Base-by-base conservation (phyloP, 2,113 vertebrate genomes). In the Mormyrus iriodes region DNA sequence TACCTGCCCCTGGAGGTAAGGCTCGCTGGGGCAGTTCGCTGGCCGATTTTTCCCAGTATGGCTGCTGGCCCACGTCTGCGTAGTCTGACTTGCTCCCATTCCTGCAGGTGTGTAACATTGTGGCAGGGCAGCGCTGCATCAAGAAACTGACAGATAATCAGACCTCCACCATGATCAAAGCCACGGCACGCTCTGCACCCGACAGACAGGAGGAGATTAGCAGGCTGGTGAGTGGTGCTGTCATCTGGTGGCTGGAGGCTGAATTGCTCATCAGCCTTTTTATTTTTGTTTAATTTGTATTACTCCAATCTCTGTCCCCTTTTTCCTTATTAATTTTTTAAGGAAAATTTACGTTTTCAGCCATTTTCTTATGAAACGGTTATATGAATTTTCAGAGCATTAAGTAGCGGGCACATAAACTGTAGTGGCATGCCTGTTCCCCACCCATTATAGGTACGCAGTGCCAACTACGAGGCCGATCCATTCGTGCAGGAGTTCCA, bases 71-170 rank as follows among this genome's bases (percentile, higher is more conserved):
- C 27, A 27, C 0, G 7, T 42, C n/a, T 4, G 82, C 42, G 51
- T 10, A 39, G 19, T 84, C 21, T 58, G 39, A 53, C 0, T 61
- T 21, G 1, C 10, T 69, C 13, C 48, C 88, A 44, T 90, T 31
- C 19, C 90, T 88, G 1, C 92, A 99, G 98, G 98, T 99, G 61
- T 99, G 98, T 94, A 99, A 99, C 94, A 99, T 99, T 51, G 98
- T 99, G 91, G 98, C 98, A 73, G 98, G 98, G 91, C 98, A 99
- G 90, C 94, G 98, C 58, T 99, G 98, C 92, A 99, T 99, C 94
- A 99, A 99, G 96, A 99, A 99, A 93, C 97, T 99, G 24, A 99
- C 98, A 0, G 98, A 99, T 97, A 99, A 99, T 97, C 98, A 99
- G 90, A 99, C 98, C 1, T 99, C 98, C 0, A 99, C 98, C 13